Evolutionary conservation across 1,140 invertebrate species (phyloP).

Genomic region (Lordiphosa stackelbergi): DNA sequence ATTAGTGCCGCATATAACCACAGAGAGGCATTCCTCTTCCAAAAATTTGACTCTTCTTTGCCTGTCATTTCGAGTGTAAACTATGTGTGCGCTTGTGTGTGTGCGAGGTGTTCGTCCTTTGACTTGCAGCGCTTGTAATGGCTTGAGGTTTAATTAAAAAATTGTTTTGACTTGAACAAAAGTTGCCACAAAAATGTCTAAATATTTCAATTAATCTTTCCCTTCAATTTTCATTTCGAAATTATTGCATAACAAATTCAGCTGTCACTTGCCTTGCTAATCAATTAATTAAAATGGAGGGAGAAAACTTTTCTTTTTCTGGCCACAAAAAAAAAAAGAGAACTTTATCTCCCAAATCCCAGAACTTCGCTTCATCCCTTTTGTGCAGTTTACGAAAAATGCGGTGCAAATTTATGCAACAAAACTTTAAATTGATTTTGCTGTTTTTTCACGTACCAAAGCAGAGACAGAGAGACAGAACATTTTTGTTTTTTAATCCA

Average conservation of each 20-base stretch:
- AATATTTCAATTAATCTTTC: no score
- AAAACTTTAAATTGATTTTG: constrained; percentile 69
- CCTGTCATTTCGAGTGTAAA: constrained; percentile 67
- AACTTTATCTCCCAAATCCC: constrained; percentile 34
- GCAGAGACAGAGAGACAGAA: constrained; percentile 3
- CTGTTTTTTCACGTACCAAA: constrained; percentile 11
- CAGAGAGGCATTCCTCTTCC: constrained; percentile 37
- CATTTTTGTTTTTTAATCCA: constrained; percentile 38
- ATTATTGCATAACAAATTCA: constrained; percentile 19
- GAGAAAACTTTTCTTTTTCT: constrained; percentile 12
- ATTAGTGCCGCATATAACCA: constrained; percentile 69
- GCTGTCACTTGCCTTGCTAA: constrained; percentile 43
- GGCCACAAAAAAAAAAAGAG: constrained; percentile 14
- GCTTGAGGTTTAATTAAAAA: constrained; percentile 74
- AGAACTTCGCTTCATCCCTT: background rate
- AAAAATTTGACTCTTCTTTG: constrained; percentile 48
- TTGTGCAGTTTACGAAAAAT: constrained; percentile 35
- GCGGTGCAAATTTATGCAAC: constrained; percentile 64
- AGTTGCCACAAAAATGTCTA: constrained; percentile 13
- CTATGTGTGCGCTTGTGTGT: constrained; percentile 24
- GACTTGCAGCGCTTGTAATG: constrained; percentile 61
- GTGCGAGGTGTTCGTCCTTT: constrained; percentile 28
- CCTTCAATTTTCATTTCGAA: constrained; percentile 1
- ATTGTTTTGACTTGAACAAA: constrained; percentile 40
- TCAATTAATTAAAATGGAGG: constrained; percentile 46